Base-by-base conservation (phyloP, 2,113 vertebrate genomes). In the Heterochromis multidens region DNA sequence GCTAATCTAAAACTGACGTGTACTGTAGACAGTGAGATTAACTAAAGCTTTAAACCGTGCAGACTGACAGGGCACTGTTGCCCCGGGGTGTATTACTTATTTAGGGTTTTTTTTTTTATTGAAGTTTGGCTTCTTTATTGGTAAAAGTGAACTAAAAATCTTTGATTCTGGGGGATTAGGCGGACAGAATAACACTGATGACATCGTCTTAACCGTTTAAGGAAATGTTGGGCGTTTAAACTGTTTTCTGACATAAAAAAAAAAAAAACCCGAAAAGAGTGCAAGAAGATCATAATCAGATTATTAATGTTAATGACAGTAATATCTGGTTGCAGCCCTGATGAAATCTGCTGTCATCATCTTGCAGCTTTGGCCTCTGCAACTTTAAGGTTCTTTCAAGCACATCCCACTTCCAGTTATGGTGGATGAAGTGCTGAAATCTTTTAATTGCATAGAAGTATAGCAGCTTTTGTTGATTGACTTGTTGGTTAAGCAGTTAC, bases 11-110 rank as follows among this genome's bases (percentile, higher is more conserved):
- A 62, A 79, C 59, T 57, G 61, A 62, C 65, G 40, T 67, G 58
- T 29, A n/a, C 82, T 79, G 35, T 3, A 17, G 61, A 67, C 58
- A 83, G 27, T 25, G 31, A 77, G 90, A 88, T 88, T 90, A 89
- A 77, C 83, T 23, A 52, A 7, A 7, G 29, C 23, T 67, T 21
- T 37, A 74, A 82, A n/a, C 27, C 7, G 12, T 16, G 79, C 63
- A 29, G 57, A 63, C 65, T 57, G 79, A 58, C 21, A 19, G 25
- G 2, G 27, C 6, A 14, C 35, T 54, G 19, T 1, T 54, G 7
- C 19, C 7, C 17, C 6, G 6, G 2, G 52, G 7, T 54, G 19
- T 56, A 4, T n/a, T n/a, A 56, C 9, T 54, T 21, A 4, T 16
- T 16, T 46, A 46, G 7, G 49, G 49, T 7, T 21, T 54, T 13